These are phyloP conservation scores for Barnardius zonarius DNA, from an alignment of 2,113 vertebrate species.

Conservation along the genomic window DNA sequence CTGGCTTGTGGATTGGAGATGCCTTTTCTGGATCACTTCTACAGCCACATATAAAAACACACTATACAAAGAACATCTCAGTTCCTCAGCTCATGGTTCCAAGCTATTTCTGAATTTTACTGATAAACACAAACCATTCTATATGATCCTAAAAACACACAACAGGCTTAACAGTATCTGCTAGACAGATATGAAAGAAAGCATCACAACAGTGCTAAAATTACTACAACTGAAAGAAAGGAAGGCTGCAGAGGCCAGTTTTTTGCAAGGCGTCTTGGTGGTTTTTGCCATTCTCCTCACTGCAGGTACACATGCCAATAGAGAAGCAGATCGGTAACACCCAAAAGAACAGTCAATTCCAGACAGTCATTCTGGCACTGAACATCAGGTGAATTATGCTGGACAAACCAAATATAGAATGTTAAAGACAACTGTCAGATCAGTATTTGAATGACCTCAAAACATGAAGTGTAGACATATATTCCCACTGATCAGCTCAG, in stretches of 20 bases:
- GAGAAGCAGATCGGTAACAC: not conserved
- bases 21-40: not conserved
- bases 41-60: not conserved
- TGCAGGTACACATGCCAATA: rapidly evolving
- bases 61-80: not conserved
- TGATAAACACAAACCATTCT: not conserved
- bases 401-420: not conserved
- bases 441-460: not conserved
- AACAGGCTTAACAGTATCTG: not conserved
- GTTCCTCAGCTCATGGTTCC: not conserved
- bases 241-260: not conserved
- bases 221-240: not conserved
- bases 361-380: not conserved
- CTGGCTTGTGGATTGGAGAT: not conserved
- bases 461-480: not conserved
- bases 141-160: not conserved
- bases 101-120: not conserved
- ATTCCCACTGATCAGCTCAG: not conserved
- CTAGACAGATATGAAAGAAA: not conserved
- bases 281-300: not conserved
- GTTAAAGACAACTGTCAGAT: not conserved
- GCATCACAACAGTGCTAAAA: not conserved
- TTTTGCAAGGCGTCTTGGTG: not conserved
- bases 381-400: not conserved
- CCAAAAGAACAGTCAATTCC: not conserved